phyloP scores from a whole-genome alignment of 2,113 vertebrate species.

The Pycnonotus jocosus region DNA sequence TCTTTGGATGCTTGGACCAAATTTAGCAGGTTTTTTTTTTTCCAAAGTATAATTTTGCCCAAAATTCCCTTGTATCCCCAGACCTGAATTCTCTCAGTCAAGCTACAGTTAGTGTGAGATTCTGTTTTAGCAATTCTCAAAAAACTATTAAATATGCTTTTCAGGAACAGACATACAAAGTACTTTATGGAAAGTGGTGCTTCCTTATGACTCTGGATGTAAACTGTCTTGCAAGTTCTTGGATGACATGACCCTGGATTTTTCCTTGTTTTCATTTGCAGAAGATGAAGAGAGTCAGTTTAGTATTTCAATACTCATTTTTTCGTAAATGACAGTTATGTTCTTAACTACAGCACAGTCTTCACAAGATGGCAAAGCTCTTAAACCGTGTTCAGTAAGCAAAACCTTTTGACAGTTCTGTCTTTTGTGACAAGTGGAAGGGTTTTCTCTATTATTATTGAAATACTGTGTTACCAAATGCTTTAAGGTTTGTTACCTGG shows the following conservation, averaged over 20 bases:
- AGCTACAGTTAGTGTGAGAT: neutral
- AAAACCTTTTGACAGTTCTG: neutral
- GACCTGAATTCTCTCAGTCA: slow-evolving; percentile 32
- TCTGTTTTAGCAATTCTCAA: slow-evolving; percentile 38
- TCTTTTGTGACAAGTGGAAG: slow-evolving; percentile 40
- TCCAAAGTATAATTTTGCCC: slow-evolving; percentile 3
- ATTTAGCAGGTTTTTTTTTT: slow-evolving; percentile 25
- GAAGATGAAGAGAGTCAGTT: neutral
- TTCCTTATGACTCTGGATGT: neutral
- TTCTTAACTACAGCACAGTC: neutral
- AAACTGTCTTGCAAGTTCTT: neutral
- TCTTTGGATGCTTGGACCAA: slow-evolving; percentile 65
- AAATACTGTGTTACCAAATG: slow-evolving; percentile 22
- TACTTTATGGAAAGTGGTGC: neutral
- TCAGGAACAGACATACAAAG: neutral
- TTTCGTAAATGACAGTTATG: neutral
- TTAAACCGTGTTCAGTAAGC: neutral
- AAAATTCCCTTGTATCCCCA: neutral
- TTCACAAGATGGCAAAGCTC: neutral
- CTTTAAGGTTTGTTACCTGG: slow-evolving; percentile 31
- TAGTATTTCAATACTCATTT: neutral
- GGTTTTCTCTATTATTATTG: slow-evolving; percentile 15
- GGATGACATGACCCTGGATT: neutral
- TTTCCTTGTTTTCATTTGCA: neutral
- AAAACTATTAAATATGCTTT: neutral